A percentile compares a stretch with the other conserved stretches of the same genome.
These are phyloP conservation scores for Sitophilus oryzae DNA, from an alignment of 1,140 invertebrate genomes.

Conservation along the genomic window DNA sequence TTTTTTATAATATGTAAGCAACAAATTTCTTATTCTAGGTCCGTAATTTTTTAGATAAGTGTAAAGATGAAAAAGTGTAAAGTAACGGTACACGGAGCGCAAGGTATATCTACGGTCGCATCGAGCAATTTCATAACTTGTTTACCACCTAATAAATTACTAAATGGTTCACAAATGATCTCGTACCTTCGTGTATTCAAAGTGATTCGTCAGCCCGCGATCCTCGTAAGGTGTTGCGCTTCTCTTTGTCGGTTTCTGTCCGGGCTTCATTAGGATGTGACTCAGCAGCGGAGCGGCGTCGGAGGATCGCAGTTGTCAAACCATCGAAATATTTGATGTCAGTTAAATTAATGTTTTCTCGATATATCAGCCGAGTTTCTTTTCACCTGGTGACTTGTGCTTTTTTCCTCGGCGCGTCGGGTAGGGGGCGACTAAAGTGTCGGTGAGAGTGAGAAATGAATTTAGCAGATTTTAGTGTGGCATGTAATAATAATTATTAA, in stretches of 20 bases:
- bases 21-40: too few relatives aligned
- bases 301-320: conserved; percentile 37
- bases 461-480: too few relatives aligned
- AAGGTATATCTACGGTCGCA: background rate
- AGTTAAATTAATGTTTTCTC: conserved; percentile 42
- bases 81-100: too few relatives aligned
- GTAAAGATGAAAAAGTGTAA: too few relatives aligned
- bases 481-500: too few relatives aligned
- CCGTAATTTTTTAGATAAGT: too few relatives aligned
- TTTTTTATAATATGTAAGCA: too few relatives aligned
- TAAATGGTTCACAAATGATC: background rate
- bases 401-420: conserved; percentile 13
- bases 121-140: background rate
- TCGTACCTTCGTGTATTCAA: background rate
- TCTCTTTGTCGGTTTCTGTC: conserved; percentile 35
- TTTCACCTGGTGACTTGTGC: conserved; percentile 29
- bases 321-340: conserved; percentile 41
- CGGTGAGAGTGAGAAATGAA: too few relatives aligned
- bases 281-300: conserved; percentile 34
- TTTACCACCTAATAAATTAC: background rate
- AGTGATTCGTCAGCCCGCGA: conserved; percentile 12
- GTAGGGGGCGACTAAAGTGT: too few relatives aligned
- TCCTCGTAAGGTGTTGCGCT: conserved; percentile 22
- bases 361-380: conserved; percentile 36
- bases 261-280: conserved; percentile 39